A percentile compares a stretch with the other conserved stretches of the same genome.
Conservation (phyloP, 2,888 invertebrate genomes). For the Linnaemya vulpina region DNA sequence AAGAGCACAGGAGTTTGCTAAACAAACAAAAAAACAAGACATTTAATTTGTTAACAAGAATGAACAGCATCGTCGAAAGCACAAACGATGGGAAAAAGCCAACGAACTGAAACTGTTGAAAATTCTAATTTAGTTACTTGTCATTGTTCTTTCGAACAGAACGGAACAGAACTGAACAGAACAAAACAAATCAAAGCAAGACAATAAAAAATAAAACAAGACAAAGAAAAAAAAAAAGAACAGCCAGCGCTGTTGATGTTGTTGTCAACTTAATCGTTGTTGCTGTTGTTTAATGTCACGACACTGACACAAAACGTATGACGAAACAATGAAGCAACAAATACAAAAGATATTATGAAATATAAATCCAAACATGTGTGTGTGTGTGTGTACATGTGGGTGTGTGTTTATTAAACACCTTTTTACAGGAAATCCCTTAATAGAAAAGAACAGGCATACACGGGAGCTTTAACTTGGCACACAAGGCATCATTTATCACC, state of each 20-base stretch:
- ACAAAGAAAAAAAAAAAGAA: not conserved
- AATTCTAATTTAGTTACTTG: constrained; percentile 50
- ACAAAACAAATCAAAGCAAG: constrained; percentile 1
- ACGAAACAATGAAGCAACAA: not conserved
- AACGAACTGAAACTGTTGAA: constrained; percentile 11
- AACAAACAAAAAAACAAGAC: not conserved
- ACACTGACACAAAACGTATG: constrained; percentile 6
- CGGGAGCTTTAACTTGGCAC: not conserved
- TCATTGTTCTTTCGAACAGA: constrained; percentile 23
- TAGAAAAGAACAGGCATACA: not conserved
- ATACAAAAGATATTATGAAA: not conserved
- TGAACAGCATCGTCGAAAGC: not conserved
- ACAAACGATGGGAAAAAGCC: not conserved
- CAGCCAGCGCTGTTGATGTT: constrained; percentile 2
- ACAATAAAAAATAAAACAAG: not conserved
- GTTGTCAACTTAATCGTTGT: constrained; percentile 42
- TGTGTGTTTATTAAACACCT: constrained; percentile 20
- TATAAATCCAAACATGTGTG: not conserved
- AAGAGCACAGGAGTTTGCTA: constrained; percentile 10
- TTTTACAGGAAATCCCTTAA: constrained; percentile 7
- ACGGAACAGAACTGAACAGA: not conserved
- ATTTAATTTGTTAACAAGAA: constrained; percentile 8
- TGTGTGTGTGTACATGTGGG: not conserved
- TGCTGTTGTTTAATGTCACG: constrained; percentile 32
- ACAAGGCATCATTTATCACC: not conserved